These are phyloP conservation scores for Caenorhabditis sp. DNA, from an alignment of 2,888 invertebrate species.

Conservation along the genomic window DNA sequence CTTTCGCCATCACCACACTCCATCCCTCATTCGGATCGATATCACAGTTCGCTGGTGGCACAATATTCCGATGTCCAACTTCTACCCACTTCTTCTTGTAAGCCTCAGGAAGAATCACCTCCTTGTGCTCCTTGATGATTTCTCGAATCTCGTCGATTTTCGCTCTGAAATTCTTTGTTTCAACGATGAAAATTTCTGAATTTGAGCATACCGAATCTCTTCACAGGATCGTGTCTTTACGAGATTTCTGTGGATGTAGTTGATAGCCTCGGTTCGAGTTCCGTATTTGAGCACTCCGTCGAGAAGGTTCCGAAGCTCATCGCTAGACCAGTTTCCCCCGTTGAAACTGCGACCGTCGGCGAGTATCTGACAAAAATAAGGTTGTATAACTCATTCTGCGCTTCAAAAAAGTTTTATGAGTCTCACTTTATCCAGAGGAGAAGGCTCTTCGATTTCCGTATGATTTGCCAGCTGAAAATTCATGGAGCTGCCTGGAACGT, in stretches of 20 bases:
- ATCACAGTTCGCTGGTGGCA: constrained; percentile 7
- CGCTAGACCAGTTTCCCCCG: constrained; percentile 62
- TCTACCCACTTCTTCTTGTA: constrained; percentile 52
- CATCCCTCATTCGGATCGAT: constrained; percentile 45
- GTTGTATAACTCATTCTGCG: neutral
- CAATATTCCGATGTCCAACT: constrained; percentile 49
- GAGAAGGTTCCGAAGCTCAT: constrained; percentile 50
- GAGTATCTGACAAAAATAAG: constrained; percentile 45
- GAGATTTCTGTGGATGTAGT: constrained; percentile 39
- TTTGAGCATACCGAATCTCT: constrained; percentile 57
- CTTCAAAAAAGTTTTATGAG: neutral
- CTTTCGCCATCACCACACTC: constrained; percentile 19
- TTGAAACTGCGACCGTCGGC: constrained; percentile 59
- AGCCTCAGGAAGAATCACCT: constrained; percentile 27
- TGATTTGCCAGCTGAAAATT: constrained; percentile 8
- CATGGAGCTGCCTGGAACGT: constrained; percentile 17
- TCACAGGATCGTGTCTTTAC: constrained; percentile 27
- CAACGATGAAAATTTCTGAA: neutral
- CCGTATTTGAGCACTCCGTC: constrained; percentile 65
- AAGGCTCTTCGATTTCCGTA: constrained; percentile 32
- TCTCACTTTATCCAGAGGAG: constrained; percentile 33
- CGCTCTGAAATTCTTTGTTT: constrained; percentile 29
- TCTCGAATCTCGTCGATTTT: constrained; percentile 68
- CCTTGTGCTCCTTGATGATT: constrained; percentile 58
- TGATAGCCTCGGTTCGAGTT: constrained; percentile 29